Percentiles rank a stretch among this genome's conserved stretches.
Evolutionary conservation across 2,888 invertebrate genomes (phyloP).

Genomic region (Andrena bucephala): DNA sequence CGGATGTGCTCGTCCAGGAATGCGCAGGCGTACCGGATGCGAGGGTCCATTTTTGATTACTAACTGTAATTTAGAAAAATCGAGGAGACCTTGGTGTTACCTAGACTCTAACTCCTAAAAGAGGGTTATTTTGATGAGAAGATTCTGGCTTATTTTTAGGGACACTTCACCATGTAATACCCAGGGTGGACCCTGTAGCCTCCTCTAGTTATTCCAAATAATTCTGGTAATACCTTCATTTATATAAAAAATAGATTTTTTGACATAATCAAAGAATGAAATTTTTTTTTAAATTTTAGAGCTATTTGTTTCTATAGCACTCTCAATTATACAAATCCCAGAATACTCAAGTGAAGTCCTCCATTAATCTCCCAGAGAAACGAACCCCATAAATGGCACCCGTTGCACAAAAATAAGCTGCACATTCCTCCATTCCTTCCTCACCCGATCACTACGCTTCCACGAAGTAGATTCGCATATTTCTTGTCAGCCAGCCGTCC

Average conservation of each 20-base stretch:
- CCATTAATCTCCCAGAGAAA: neutral
- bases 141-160: neutral
- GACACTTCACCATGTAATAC: no score
- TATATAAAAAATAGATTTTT: no score
- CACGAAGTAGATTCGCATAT: neutral
- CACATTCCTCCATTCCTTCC: neutral
- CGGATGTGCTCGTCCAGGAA: neutral
- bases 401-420: neutral
- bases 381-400: neutral
- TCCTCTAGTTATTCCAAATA: no score
- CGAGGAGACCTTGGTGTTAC: no score
- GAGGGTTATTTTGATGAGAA: no score
- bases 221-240: no score
- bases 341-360: neutral
- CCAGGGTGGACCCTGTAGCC: no score
- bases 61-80: neutral
- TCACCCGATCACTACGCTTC: neutral
- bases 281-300: neutral
- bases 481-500: neutral
- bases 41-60: neutral
- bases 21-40: neutral
- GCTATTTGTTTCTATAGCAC: neutral
- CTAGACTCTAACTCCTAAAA: no score
- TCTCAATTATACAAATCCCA: neutral
- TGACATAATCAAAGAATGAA: no score